Base-by-base conservation (phyloP, 2,888 invertebrate species). In the Bedellia somnulentella region DNA sequence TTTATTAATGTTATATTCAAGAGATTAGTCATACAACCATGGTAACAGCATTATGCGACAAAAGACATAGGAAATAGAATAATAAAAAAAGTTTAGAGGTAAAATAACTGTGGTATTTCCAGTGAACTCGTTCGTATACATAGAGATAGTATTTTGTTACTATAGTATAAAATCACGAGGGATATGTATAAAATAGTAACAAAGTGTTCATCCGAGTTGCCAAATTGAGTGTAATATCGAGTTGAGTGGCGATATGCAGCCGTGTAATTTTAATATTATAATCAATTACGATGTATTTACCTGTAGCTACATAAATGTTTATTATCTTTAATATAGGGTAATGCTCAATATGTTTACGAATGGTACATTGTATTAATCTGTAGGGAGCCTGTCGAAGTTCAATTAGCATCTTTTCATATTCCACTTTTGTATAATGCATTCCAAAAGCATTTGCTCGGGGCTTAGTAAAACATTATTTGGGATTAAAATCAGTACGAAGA, bases 151-250 rank as follows among this genome's bases (percentile, higher is more conserved):
- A n/a, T n/a, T n/a, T n/a, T n/a, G n/a, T n/a, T n/a, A n/a, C n/a
- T n/a, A n/a, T n/a, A n/a, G n/a, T n/a, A n/a, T n/a, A n/a, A n/a
- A n/a, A n/a, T n/a, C n/a, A n/a, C n/a, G n/a, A n/a, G n/a, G n/a
- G n/a, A n/a, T n/a, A n/a, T n/a, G n/a, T n/a, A n/a, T n/a, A n/a
- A n/a, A n/a, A n/a, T n/a, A n/a, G n/a, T n/a, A n/a, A n/a, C 50
- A 39, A 52, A 52, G 73, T 70, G 71, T 75, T 73, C 68, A 70
- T 64, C 49, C 57, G 56, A 51, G 67, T 61, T 75, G 75, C 75
- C 75, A 75, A 75, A 75, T 64, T 71, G 53, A 52, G 46, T 67
- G 56, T 73, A 62, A 58, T 58, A 52, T 49, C 40, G 43, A 54
- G n/a, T n/a, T n/a, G n/a, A n/a, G 52, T 55, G 52, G 59, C 60